Evolutionary conservation across 2,888 invertebrate species (phyloP), one percentile per base, ranked within the genome.

Genomic region (Hemistola chrysoprasaria): DNA sequence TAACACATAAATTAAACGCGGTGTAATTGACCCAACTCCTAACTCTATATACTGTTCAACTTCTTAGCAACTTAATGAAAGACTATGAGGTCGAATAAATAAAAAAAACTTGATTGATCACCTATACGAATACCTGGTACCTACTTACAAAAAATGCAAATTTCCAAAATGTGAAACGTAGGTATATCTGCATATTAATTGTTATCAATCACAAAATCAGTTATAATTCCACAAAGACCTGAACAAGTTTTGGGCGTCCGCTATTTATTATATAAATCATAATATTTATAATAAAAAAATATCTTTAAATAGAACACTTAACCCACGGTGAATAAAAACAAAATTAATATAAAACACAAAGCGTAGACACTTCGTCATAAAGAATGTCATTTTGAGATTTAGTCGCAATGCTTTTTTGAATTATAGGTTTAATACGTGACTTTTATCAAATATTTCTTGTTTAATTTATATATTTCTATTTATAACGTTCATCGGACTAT

Each of bases 341-440:
- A 47, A 49, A 47, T 44, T 35, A 36, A 49, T 51, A 33, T 24
- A 21, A 9, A 32, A 35, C 47, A 47, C 44, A 53, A 56, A 47
- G 60, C 32, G 39, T 38, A 8, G 29, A 39, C 50, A 59, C 51
- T 73, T 56, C 65, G 62, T 81, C 78, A 78, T 59, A 65, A 45
- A 53, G 47, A 56, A 40, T 61, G 72, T 75, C 80, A 76, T 67
- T 75, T 55, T 57, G 56, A 59, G 65, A 62, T 62, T 68, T 62
- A 59, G 42, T 42, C 44, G 47, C 74, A 73, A 78, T 78, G 77
- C 61, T 56, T 42, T 45, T 53, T 59, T 79, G 74, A 83, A 68
- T 70, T 79, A 82, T 80, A 47, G 56, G 44, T 69, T 67, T 68
- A 26, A 56, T 70, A 75, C 83, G 84, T 83, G 83, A 73, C 82